Percentiles rank a stretch among this genome's conserved stretches.
phyloP scores from a whole-genome alignment of 2,797 vertebrate genomes.

The Sardinella longiceps region DNA sequence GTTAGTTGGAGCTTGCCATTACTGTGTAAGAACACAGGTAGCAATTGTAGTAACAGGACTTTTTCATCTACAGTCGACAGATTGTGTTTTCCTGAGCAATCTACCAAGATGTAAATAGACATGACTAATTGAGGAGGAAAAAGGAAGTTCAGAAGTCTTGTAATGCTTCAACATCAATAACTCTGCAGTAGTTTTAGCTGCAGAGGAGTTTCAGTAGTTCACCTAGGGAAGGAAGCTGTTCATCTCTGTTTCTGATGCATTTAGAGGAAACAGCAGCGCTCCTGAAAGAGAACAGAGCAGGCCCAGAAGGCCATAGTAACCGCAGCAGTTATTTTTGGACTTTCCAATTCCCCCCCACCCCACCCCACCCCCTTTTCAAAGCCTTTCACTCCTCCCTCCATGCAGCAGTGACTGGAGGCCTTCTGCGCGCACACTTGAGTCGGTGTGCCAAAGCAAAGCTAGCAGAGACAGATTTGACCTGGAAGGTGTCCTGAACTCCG shows the following conservation, averaged over 20 bases:
- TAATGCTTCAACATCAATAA: background rate
- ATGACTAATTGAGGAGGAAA: background rate
- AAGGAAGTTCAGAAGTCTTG: background rate
- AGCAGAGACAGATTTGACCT: background rate
- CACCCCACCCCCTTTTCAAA: background rate
- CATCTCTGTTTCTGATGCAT: background rate
- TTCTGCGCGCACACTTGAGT: background rate
- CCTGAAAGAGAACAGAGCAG: background rate
- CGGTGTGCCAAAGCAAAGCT: background rate
- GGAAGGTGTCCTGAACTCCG: background rate
- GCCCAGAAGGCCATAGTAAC: constrained; percentile 16
- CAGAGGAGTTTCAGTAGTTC: background rate
- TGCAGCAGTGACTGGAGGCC: background rate
- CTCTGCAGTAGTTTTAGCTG: background rate
- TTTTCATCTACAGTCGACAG: background rate
- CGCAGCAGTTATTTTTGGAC: constrained; percentile 1
- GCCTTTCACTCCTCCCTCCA: background rate
- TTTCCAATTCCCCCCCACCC: background rate
- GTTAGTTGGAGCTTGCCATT: too few species aligned
- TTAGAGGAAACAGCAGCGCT: background rate
- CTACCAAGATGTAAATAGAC: background rate
- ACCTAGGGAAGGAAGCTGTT: background rate
- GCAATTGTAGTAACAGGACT: background rate
- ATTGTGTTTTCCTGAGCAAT: background rate
- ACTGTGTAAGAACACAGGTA: background rate